phyloP scores from a whole-genome alignment of 2,113 vertebrate genomes.

The Pterocles gutturalis region DNA sequence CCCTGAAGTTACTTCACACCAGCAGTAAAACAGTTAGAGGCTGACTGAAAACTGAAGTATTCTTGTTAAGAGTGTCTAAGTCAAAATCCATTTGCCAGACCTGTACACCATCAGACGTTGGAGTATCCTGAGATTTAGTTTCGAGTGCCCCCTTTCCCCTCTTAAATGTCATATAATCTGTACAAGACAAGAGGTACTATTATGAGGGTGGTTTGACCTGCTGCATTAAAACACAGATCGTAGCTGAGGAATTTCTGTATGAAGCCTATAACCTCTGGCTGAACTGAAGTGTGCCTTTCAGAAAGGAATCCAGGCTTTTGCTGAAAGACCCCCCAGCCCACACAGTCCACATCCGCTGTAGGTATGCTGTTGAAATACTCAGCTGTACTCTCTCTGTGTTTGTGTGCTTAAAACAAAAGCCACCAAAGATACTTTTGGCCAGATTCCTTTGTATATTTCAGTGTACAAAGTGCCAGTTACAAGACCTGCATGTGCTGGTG shows the following conservation, averaged over 20 bases:
- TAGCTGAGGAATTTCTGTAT: slow-evolving; percentile 60
- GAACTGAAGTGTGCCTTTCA: slow-evolving; percentile 64
- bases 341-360: slow-evolving; percentile 32
- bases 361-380: background rate
- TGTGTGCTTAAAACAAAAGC: slow-evolving; percentile 32
- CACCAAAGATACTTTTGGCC: background rate
- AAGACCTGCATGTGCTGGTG: background rate
- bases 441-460: background rate
- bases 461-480: background rate
- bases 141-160: slow-evolving; percentile 30
- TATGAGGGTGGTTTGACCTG: slow-evolving; percentile 61
- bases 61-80: slow-evolving; percentile 48
- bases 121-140: slow-evolving; percentile 47
- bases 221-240: slow-evolving; percentile 42
- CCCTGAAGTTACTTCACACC: background rate
- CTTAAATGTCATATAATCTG: slow-evolving; percentile 59
- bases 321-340: slow-evolving; percentile 36
- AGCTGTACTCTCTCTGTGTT: background rate
- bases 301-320: slow-evolving; percentile 55
- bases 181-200: slow-evolving; percentile 61
- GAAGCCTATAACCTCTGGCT: slow-evolving; percentile 66
- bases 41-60: slow-evolving; percentile 39
- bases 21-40: slow-evolving; percentile 31
- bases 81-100: slow-evolving; percentile 59
- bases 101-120: background rate